Evolutionary conservation across 2,113 vertebrate genomes (phyloP).

Genomic region (Clinocottus analis): DNA sequence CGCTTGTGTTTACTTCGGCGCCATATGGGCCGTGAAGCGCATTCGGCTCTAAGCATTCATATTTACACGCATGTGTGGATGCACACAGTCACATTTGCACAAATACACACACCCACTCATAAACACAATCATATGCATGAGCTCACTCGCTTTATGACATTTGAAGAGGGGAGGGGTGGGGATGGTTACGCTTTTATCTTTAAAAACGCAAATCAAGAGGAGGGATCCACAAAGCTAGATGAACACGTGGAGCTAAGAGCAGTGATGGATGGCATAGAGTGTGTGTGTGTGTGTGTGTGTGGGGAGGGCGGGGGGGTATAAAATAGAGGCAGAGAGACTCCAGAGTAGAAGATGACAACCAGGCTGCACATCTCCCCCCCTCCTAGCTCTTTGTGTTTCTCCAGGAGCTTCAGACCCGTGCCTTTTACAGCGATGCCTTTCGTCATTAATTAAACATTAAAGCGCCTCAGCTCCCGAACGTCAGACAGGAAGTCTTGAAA

Average conservation of each 20-base stretch:
- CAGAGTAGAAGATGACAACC: constrained; percentile 38
- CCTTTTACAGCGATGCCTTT: constrained; percentile 17
- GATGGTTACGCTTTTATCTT: constrained; percentile 26
- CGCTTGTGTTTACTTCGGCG: constrained; percentile 51
- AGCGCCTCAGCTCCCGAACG: constrained; percentile 25
- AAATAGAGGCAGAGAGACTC: constrained; percentile 41
- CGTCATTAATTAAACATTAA: constrained; percentile 70
- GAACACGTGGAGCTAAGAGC: constrained; percentile 22
- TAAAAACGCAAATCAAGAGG: constrained; percentile 30
- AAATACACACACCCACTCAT: constrained; percentile 6
- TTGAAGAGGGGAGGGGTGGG: neutral
- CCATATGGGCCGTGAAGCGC: constrained; percentile 28
- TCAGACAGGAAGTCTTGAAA: constrained; percentile 21
- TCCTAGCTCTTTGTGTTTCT: constrained; percentile 37
- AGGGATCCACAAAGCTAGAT: constrained; percentile 16
- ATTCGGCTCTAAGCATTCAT: constrained; percentile 17
- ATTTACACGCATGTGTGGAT: constrained; percentile 15
- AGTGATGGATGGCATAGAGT: constrained; percentile 34
- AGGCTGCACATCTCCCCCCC: constrained; percentile 13
- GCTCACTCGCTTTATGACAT: constrained; percentile 1
- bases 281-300: too few relatives aligned
- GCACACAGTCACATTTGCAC: constrained; percentile 5
- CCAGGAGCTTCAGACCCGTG: constrained; percentile 44
- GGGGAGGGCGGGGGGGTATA: too few relatives aligned
- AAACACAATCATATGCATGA: constrained; percentile 40